A percentile compares a stretch with the other conserved stretches of the same genome.
These are phyloP conservation scores for Notolepis coatsorum DNA, from an alignment of 2,797 vertebrate species.

Conservation along the genomic window DNA sequence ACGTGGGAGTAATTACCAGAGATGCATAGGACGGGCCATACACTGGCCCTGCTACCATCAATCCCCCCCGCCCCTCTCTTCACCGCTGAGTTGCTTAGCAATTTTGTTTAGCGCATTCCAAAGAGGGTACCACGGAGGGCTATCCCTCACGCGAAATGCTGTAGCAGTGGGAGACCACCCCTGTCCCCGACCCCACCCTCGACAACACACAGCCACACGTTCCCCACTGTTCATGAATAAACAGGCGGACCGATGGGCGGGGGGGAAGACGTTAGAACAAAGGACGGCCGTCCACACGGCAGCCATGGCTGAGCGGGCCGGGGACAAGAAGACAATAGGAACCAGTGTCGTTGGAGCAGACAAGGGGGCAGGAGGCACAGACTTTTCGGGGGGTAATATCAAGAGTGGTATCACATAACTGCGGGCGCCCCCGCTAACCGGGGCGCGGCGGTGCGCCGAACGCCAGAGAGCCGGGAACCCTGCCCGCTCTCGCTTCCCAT, in stretches of 20 bases:
- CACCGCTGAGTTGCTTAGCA: slow-evolving; percentile 27
- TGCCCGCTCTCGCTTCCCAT: slow-evolving; percentile 48
- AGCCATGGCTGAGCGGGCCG: slow-evolving; percentile 74
- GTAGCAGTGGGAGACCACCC: slow-evolving; percentile 56
- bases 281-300: slow-evolving; percentile 75
- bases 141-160: slow-evolving; percentile 61
- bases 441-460: slow-evolving; percentile 65
- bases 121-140: slow-evolving; percentile 59
- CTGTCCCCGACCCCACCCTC: slow-evolving; percentile 3
- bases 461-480: slow-evolving; percentile 64
- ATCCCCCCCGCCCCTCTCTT: slow-evolving; percentile 29
- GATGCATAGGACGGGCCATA: background rate
- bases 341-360: slow-evolving; percentile 70
- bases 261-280: slow-evolving; percentile 78
- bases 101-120: slow-evolving; percentile 61
- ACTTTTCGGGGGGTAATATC: no score
- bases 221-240: slow-evolving; percentile 84
- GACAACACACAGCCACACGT: slow-evolving; percentile 79
- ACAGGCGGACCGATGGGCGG: slow-evolving; percentile 75
- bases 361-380: slow-evolving; percentile 69
- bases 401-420: slow-evolving; percentile 73
- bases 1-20: background rate
- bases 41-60: slow-evolving; percentile 12
- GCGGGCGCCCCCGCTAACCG: slow-evolving; percentile 55
- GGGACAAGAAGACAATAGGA: slow-evolving; percentile 77